Base-by-base conservation (phyloP, 2,113 vertebrate species). In the Tenrec ecaudatus region DNA sequence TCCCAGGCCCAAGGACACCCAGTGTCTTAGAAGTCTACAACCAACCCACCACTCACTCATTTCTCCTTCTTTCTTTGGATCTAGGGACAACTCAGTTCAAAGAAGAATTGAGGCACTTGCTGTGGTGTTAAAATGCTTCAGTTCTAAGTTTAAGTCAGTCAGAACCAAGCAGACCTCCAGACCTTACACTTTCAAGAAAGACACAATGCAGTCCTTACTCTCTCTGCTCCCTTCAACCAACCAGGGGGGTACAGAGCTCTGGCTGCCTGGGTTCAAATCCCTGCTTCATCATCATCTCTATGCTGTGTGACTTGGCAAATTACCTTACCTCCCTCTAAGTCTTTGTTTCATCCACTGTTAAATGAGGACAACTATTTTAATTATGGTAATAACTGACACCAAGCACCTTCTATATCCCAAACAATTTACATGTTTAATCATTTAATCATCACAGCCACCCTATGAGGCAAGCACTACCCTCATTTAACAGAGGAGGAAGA, bases 281-380 rank as follows among this genome's bases (percentile, higher is more conserved):
- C 33, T 19, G 71, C 75, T 79, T 78, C 17, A 58, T 58, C 17
- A 58, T 58, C 27, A 62, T 33, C 86, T 69, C 22, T 64, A 91
- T 38, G 58, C 81, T 80, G 16, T 64, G 16, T 87, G 66, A 84
- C 60, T 87, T 77, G 64, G 71, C 36, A 68, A 89, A 96, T 36
- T 73, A 47, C 10, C 47, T 86, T 64, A 69, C 12, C 62, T 93
- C 40, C 12, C 62, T 93, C 40, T n/a, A 92, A 58, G 75, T 19
- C 69, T 94, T 89, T 87, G 53, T 88, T 93, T 92, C 68, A 29
- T 47, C n/a, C 36, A 53, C 77, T 87, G 15, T 90, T 94, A 92
- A 92, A 87, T 53, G 60, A 76, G 7, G 27, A 80, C n/a, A 84
- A 83, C 73, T 92, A 89, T 62, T 92, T 94, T 84, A 80, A 92